Evolutionary conservation across 2,797 vertebrate species (phyloP).

Genomic region (Ctenochaetus hawaiiensis): DNA sequence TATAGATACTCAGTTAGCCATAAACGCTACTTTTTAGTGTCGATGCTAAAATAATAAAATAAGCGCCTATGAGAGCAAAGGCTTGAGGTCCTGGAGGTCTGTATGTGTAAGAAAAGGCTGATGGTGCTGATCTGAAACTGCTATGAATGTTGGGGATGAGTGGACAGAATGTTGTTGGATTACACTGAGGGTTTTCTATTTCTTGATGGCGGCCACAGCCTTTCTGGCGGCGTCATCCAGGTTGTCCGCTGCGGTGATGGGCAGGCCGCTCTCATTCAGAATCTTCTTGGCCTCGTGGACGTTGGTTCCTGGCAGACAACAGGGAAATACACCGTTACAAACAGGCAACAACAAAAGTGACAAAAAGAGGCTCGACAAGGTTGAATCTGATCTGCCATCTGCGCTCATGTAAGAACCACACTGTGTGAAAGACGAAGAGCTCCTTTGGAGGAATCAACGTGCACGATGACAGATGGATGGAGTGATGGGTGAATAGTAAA

Average conservation of each 20-base stretch:
- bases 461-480: slow-evolving; percentile 65
- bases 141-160: not conserved
- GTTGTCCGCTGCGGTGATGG: slow-evolving; percentile 91
- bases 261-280: slow-evolving; percentile 92
- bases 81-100: slow-evolving; percentile 13
- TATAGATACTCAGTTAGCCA: not conserved
- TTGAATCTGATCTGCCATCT: slow-evolving; percentile 54
- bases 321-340: slow-evolving; percentile 4
- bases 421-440: slow-evolving; percentile 55
- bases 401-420: slow-evolving; percentile 45
- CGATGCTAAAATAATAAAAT: not conserved
- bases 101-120: slow-evolving; percentile 35
- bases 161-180: not conserved
- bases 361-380: slow-evolving; percentile 42
- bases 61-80: slow-evolving; percentile 12
- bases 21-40: not conserved
- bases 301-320: slow-evolving; percentile 90
- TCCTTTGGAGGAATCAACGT: slow-evolving; percentile 59
- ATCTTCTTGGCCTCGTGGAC: slow-evolving; percentile 94
- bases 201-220: slow-evolving; percentile 92
- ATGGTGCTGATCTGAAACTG: slow-evolving; percentile 17
- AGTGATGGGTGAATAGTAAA: slow-evolving; percentile 67
- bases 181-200: slow-evolving; percentile 73
- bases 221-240: slow-evolving; percentile 98
- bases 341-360: not conserved